Conservation (phyloP, 2,797 vertebrate species). For the Lepidocolaptes lacrymiger region DNA sequence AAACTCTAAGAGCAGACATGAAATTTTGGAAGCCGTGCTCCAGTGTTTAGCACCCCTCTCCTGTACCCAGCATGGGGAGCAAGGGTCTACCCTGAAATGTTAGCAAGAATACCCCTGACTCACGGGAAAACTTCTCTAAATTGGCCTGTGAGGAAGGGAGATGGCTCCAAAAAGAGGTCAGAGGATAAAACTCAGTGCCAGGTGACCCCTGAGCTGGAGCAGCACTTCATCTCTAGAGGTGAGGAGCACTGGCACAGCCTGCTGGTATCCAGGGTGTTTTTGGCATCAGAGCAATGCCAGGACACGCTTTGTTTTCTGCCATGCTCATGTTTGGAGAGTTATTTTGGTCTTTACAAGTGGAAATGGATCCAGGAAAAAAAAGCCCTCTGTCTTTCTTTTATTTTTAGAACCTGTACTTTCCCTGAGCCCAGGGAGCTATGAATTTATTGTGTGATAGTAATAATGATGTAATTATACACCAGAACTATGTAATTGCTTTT, state of each 20-base stretch:
- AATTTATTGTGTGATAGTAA: not conserved
- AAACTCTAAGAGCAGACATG: not conserved
- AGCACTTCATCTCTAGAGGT: not conserved
- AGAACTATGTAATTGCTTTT: not conserved
- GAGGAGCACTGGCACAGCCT: not conserved
- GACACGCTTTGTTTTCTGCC: not conserved
- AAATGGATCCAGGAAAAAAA: not conserved
- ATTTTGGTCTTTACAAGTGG: not conserved
- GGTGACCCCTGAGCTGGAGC: not conserved
- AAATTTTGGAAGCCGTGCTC: not conserved
- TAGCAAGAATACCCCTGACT: not conserved
- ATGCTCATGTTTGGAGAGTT: not conserved
- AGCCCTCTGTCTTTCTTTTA: not conserved
- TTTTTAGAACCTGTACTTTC: not conserved
- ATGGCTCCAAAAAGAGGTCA: not conserved
- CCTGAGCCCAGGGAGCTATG: not conserved
- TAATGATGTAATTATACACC: not conserved
- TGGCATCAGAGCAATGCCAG: not conserved
- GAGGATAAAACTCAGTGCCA: not conserved
- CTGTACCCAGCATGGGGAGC: rapidly evolving
- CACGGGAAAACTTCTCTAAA: not conserved
- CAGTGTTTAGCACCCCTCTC: not conserved
- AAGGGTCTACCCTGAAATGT: not conserved
- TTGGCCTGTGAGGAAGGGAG: not conserved
- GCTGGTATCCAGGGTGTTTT: not conserved